Evolutionary conservation across 2,113 vertebrate genomes (phyloP), one percentile per base, ranked within the genome.

Genomic region (Choloepus hoffmanni): DNA sequence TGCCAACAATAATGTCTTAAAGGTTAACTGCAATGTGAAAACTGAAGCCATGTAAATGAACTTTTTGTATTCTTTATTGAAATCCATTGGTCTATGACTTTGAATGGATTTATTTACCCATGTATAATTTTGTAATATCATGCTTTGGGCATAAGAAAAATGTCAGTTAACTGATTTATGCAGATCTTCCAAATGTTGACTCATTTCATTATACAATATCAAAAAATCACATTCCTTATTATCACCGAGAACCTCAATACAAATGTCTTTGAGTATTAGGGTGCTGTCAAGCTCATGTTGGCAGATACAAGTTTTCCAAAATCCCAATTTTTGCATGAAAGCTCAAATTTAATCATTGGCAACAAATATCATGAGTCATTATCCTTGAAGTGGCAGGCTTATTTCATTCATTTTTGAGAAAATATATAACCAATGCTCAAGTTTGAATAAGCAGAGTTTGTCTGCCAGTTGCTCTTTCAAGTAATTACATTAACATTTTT

Each of bases 181-280:
- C 26, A 92, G 10, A 92, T 96, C 48, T 96, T 96, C 30, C 94
- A 91, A 95, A 95, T 90, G 18, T 96, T 97, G 40, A 85, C 70
- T 87, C 62, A 95, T 85, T 93, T 91, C 53, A 85, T 93, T 91
- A 85, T 48, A 72, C 11, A 79, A 58, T 79, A 89, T 76, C 2
- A 50, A 70, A 96, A 93, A 72, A 67, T 81, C 55, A 63, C 65
- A 92, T 82, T 94, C 10, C 40, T 87, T 91, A 81, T 82, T 77
- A 87, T 77, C 82, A 95, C 70, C 40, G 19, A 14, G n/a, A 82
- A 30, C 43, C 36, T 95, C 45, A 55, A 87, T 45, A 48, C 23
- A 92, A 94, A 85, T 50, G 8, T 45, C n/a, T 62, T 62, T 43
- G 53, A 65, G 68, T 90, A 9, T 92, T 78, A 74, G 36, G n/a